phyloP scores from a whole-genome alignment of 2,797 vertebrate species.

The Helarctos malayanus region DNA sequence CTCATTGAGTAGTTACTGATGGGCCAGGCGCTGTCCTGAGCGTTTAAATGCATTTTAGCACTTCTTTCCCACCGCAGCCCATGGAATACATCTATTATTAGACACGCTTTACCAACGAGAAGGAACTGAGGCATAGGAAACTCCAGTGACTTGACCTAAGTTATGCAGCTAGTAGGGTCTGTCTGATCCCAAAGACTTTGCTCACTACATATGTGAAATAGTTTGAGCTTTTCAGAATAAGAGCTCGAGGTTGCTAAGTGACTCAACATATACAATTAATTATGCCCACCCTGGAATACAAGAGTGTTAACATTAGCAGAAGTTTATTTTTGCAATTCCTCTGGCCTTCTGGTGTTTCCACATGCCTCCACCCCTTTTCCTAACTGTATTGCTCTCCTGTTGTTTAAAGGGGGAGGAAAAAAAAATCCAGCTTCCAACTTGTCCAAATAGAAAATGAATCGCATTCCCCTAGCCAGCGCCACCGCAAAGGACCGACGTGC shows the following conservation, averaged over 20 bases:
- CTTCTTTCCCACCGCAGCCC: not conserved
- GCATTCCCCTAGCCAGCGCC: not conserved
- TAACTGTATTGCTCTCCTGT: slow-evolving; percentile 45
- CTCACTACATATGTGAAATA: slow-evolving; percentile 58
- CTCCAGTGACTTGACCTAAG: not conserved
- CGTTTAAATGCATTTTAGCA: not conserved
- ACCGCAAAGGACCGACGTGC: not conserved
- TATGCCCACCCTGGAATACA: slow-evolving; percentile 62
- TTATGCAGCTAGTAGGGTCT: not conserved
- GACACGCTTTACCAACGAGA: not conserved
- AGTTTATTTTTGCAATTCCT: slow-evolving; percentile 74
- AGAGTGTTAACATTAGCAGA: slow-evolving; percentile 66
- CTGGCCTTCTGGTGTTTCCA: slow-evolving; percentile 68
- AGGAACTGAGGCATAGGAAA: not conserved
- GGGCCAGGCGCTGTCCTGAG: not conserved
- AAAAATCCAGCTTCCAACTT: not conserved
- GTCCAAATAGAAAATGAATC: slow-evolving; percentile 55
- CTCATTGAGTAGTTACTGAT: not conserved
- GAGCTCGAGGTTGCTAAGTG: slow-evolving; percentile 54
- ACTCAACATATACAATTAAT: slow-evolving; percentile 69
- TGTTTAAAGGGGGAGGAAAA: not conserved
- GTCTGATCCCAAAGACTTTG: slow-evolving; percentile 35
- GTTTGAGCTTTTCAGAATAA: slow-evolving; percentile 73
- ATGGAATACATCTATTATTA: not conserved
- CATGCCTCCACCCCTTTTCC: slow-evolving; percentile 42